Conservation (phyloP, 1,140 invertebrate genomes). For the Frieseomelitta varia region DNA sequence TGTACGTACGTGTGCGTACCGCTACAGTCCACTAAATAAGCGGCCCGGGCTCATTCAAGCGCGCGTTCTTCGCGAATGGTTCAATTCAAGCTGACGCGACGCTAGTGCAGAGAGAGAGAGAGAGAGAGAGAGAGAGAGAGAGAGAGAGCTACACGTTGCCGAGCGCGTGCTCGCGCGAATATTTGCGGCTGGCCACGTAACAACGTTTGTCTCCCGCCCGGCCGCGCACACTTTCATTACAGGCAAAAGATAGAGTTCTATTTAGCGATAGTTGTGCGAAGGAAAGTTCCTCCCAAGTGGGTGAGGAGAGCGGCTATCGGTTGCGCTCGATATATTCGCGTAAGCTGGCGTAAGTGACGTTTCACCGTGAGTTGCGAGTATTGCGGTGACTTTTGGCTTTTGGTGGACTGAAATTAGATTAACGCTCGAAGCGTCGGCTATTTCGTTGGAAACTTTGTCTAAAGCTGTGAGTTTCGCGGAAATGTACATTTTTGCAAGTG, state of each 20-base stretch:
- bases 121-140: too few species aligned
- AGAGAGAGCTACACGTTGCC: background rate
- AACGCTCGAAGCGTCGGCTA: too few species aligned
- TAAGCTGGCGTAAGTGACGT: background rate
- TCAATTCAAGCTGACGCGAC: constrained; percentile 4
- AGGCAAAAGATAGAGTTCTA: background rate
- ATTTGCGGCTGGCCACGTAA: background rate
- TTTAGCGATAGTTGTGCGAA: background rate
- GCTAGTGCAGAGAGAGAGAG: too few species aligned
- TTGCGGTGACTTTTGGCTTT: background rate
- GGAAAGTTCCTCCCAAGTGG: background rate
- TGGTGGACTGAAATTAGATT: too few species aligned
- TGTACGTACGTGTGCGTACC: constrained; percentile 2
- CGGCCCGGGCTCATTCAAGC: constrained; percentile 8
- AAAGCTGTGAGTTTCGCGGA: too few species aligned
- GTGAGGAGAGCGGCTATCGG: background rate
- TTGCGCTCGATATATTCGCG: background rate
- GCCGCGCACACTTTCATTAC: background rate
- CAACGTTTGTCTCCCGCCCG: background rate
- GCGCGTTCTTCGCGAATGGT: constrained; percentile 5
- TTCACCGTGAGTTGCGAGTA: background rate
- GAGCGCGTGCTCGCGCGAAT: background rate
- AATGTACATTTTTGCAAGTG: too few species aligned
- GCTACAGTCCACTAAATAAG: constrained; percentile 56
- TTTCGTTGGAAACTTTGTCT: too few species aligned